Conservation (phyloP, 2,888 invertebrate species). For the Congeria kusceri region DNA sequence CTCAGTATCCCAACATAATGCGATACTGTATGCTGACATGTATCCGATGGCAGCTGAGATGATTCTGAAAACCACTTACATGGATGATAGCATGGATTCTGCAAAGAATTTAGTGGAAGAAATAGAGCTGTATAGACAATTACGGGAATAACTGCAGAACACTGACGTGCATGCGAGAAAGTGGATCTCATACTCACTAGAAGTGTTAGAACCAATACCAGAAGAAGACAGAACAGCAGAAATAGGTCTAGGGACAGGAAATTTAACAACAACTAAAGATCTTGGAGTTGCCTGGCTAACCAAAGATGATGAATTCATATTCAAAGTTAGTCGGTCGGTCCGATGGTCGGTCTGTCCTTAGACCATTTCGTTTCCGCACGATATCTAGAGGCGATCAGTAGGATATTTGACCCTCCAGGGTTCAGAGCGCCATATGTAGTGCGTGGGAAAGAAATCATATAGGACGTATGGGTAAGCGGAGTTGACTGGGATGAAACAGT, state of each 20-base stretch:
- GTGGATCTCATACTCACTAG: constrained; percentile 49
- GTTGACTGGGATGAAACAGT: constrained; percentile 76
- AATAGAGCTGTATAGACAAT: constrained; percentile 20
- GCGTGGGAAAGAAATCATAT: neutral
- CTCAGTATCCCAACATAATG: constrained; percentile 28
- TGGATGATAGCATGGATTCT: constrained; percentile 60
- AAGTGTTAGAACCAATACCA: constrained; percentile 42
- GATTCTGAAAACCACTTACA: constrained; percentile 57
- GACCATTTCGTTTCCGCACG: neutral
- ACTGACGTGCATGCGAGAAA: constrained; percentile 36
- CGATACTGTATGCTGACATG: constrained; percentile 1
- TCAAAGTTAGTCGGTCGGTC: constrained; percentile 14
- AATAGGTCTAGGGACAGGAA: constrained; percentile 30
- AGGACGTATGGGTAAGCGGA: constrained; percentile 21
- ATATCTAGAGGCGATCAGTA: constrained; percentile 62
- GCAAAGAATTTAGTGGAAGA: constrained; percentile 6
- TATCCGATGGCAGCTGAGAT: constrained; percentile 52
- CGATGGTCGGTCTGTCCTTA: too few relatives aligned
- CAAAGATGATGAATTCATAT: constrained; percentile 43
- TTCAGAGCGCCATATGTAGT: constrained; percentile 69
- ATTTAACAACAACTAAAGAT: constrained; percentile 49
- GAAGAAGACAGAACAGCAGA: constrained; percentile 31
- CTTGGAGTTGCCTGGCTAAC: constrained; percentile 56
- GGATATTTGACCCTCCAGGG: constrained; percentile 78
- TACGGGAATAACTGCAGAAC: constrained; percentile 15